These are phyloP conservation scores for Baryphthengus martii DNA, from an alignment of 2,113 vertebrate species.

Conservation along the genomic window DNA sequence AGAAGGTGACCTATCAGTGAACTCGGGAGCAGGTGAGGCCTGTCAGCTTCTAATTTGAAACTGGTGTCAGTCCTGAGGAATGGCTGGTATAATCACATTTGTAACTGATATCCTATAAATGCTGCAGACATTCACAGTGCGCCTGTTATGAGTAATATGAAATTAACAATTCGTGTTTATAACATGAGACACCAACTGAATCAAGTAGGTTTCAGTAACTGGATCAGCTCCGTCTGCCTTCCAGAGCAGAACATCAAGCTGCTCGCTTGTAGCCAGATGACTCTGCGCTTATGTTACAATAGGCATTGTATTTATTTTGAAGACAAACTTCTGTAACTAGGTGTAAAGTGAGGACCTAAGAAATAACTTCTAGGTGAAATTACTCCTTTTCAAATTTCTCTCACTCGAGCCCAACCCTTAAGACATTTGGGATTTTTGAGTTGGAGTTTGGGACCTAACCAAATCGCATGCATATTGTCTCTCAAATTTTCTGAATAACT, in stretches of 20 bases:
- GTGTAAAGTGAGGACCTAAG: background rate
- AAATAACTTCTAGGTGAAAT: background rate
- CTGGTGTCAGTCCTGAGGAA: conserved; percentile 76
- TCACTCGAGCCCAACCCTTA: background rate
- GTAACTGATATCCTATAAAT: conserved; percentile 73
- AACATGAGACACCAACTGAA: conserved; percentile 55
- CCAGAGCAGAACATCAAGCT: background rate
- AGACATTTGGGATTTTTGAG: background rate
- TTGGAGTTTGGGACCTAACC: background rate
- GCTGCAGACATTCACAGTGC: conserved; percentile 54
- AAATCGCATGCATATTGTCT: background rate
- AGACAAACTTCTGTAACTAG: background rate
- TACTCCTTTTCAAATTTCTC: background rate
- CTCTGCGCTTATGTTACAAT: conserved; percentile 1
- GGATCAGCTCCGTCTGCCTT: background rate
- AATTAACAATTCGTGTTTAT: conserved; percentile 66
- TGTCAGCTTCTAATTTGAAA: conserved; percentile 85
- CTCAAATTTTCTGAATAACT: conserved; percentile 45
- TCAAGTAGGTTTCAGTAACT: conserved; percentile 34
- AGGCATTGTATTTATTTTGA: conserved; percentile 6
- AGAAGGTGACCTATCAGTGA: conserved; percentile 83
- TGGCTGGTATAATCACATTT: conserved; percentile 75
- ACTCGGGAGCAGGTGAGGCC: conserved; percentile 81
- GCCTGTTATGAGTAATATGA: conserved; percentile 46
- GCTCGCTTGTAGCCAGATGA: background rate